Base-by-base conservation (phyloP, 2,888 invertebrate genomes). In the Aquatica leii region DNA sequence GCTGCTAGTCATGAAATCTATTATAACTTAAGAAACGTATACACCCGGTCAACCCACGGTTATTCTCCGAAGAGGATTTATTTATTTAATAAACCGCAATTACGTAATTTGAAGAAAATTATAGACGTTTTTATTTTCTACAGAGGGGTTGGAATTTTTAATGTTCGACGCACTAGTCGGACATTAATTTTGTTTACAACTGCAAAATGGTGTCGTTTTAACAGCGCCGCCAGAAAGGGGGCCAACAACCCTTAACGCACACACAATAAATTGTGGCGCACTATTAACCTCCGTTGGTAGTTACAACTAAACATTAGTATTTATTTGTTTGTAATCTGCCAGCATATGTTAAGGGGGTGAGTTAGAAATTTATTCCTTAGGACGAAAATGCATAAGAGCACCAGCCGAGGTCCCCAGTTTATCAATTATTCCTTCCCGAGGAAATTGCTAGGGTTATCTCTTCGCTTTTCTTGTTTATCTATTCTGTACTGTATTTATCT, bases 341-440 rank as follows among this genome's bases (percentile, higher is more conserved):
- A 54, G 58, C 64, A 66, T 54, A 54, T 56, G 59, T 51, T 56
- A 50, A 5, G 2, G 31, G 49, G 51, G 57, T 34, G 60, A 51
- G 18, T 43, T 34, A 40, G 59, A 64, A 69, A 66, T 64, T 60
- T 57, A 64, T 62, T 60, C 67, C 67, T 63, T 62, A 59, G 46
- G 51, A 43, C 59, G 40, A 50, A 37, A 24, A 35, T 54, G 46
- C 63, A 54, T 34, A 63, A 57, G 60, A 58, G 46, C 67, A 21
- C 53, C 55, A 54, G 6, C 2, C 24, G 6, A 24, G 4, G 35
- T 21, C 31, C 53, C 35, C 51, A 60, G 59, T 69, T 75, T 74
- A 76, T 77, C 76, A 76, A 74, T 77, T 76, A 77, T 76, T 76
- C 76, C 70, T 71, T 73, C 75, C 68, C 71, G 69, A 71, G 69